A percentile compares a stretch with the other conserved stretches of the same genome.
Evolutionary conservation across 2,888 invertebrate species (phyloP).

Genomic region (Watsonalla cultraria): DNA sequence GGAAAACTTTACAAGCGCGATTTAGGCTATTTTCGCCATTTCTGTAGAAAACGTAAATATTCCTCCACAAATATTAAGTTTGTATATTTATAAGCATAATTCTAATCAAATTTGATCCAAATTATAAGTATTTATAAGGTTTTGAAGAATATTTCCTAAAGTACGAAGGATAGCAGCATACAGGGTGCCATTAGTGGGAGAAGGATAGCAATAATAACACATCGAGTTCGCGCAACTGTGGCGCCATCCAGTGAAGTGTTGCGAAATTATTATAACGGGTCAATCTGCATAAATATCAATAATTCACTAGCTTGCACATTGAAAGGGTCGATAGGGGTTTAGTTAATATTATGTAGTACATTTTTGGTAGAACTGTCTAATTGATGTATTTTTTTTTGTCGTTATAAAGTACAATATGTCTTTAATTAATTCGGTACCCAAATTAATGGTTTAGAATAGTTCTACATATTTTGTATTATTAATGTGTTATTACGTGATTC

Average conservation of each 20-base stretch:
- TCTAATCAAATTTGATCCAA: not conserved
- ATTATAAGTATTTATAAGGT: not conserved
- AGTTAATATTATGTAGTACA: no score
- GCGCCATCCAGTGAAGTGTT: not conserved
- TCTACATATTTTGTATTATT: no score
- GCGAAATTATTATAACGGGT: not conserved
- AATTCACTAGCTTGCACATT: no score
- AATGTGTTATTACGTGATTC: no score
- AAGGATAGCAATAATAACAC: slow-evolving; percentile 6
- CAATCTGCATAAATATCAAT: not conserved
- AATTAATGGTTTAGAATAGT: no score
- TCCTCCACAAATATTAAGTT: not conserved
- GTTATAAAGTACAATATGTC: no score
- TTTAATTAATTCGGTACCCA: no score
- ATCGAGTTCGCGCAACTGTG: not conserved
- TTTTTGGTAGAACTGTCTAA: no score
- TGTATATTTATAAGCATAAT: not conserved
- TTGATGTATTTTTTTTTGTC: no score
- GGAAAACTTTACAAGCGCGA: slow-evolving; percentile 32
- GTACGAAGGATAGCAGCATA: slow-evolving; percentile 3
- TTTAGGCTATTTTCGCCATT: slow-evolving; percentile 13
- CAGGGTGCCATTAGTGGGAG: slow-evolving; percentile 4
- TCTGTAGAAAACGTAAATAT: not conserved
- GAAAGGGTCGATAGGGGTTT: no score
- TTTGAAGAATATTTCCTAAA: not conserved